phyloP scores from a whole-genome alignment of 2,113 vertebrate species.

The Sinocyclocheilus maitianheensis region DNA sequence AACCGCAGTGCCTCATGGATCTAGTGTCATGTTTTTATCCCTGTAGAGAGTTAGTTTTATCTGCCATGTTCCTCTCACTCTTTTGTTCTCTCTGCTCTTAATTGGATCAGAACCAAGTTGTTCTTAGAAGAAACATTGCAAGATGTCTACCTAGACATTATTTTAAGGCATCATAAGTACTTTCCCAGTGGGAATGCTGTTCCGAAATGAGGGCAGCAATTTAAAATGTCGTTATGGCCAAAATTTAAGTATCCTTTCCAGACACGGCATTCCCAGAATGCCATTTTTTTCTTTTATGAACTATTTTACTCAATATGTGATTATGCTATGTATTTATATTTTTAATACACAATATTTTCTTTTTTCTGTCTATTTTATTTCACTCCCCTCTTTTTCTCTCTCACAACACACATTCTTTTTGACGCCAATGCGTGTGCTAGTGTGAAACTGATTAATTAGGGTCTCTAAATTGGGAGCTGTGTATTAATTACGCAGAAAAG shows the following conservation, averaged over 20 bases:
- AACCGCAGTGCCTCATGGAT: slow-evolving; percentile 23
- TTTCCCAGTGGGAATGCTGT: not conserved
- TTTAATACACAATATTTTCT: not conserved
- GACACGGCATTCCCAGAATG: not conserved
- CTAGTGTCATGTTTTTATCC: slow-evolving; percentile 16
- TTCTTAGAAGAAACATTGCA: slow-evolving; percentile 50
- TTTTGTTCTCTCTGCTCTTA: slow-evolving; percentile 23
- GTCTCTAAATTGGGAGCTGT: slow-evolving; percentile 66
- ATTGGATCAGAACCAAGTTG: slow-evolving; percentile 52
- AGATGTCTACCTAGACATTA: slow-evolving; percentile 61
- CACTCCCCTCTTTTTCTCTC: not conserved
- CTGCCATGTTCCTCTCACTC: slow-evolving; percentile 1
- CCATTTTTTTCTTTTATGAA: not conserved
- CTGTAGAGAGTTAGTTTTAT: slow-evolving; percentile 12
- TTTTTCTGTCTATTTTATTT: not conserved
- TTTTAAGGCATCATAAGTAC: not conserved
- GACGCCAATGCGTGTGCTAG: slow-evolving; percentile 21
- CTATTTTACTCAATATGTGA: not conserved
- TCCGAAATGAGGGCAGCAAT: not conserved
- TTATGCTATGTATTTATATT: not conserved
- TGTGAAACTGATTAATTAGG: slow-evolving; percentile 74
- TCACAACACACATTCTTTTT: not conserved
- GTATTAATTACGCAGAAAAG: slow-evolving; percentile 77
- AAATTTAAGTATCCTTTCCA: not conserved
- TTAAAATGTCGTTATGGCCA: not conserved